phyloP scores from a whole-genome alignment of 2,888 invertebrate species.

The Ectemnius continuus region DNA sequence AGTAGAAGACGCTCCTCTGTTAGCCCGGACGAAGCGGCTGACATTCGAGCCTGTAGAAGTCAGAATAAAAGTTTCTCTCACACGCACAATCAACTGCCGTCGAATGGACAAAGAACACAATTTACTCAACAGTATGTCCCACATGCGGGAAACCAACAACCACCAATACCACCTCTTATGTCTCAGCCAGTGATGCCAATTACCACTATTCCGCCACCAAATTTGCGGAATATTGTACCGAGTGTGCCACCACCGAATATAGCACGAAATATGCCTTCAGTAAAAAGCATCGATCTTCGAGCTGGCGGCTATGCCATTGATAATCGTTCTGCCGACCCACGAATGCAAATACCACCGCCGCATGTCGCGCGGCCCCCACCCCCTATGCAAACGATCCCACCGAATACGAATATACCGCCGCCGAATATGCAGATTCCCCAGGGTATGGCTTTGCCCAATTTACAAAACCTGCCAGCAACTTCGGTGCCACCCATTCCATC shows the following conservation, averaged over 20 bases:
- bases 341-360: constrained; percentile 68
- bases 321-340: constrained; percentile 59
- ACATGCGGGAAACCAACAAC: constrained; percentile 52
- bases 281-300: constrained; percentile 48
- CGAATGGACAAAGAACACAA: constrained; percentile 61
- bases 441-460: constrained; percentile 26
- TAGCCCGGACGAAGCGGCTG: constrained; percentile 61
- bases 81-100: constrained; percentile 61
- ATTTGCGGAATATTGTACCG: constrained; percentile 62
- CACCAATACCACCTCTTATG: constrained; percentile 67
- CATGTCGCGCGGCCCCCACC: constrained; percentile 43
- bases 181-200: constrained; percentile 69
- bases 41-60: too few species aligned
- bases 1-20: constrained; percentile 67
- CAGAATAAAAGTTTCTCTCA: constrained; percentile 25
- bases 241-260: constrained; percentile 65
- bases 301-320: constrained; percentile 62
- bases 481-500: not conserved
- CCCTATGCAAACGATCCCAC: constrained; percentile 65
- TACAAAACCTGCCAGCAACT: not conserved
- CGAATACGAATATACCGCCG: constrained; percentile 77
- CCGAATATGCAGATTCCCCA: constrained; percentile 19
- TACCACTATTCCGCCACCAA: constrained; percentile 70
- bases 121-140: constrained; percentile 62
- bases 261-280: constrained; percentile 53